phyloP scores from a whole-genome alignment of 2,797 vertebrate species.

The Sparidentex hasta region DNA sequence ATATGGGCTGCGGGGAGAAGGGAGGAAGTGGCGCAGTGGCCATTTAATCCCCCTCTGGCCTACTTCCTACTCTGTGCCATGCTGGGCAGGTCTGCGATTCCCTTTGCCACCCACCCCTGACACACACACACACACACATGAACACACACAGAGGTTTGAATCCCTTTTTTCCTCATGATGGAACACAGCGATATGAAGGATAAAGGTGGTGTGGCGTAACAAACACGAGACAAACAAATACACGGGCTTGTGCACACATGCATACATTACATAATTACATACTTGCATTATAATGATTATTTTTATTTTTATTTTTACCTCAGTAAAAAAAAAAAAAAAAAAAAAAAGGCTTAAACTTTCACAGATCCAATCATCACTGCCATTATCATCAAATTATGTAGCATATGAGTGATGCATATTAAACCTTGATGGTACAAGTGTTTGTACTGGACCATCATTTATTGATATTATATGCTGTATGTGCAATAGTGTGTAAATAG shows the following conservation, averaged over 20 bases:
- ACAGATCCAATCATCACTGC: neutral
- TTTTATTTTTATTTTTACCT: neutral
- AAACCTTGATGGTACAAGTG: neutral
- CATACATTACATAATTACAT: neutral
- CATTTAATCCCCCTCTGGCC: constrained; percentile 80
- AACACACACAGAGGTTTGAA: neutral
- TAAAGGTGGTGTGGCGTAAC: neutral
- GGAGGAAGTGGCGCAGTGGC: constrained; percentile 63
- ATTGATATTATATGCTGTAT: neutral
- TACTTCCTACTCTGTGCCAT: constrained; percentile 77
- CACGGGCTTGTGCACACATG: neutral
- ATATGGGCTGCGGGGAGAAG: constrained; percentile 53
- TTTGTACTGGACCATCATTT: neutral
- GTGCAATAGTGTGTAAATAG: neutral
- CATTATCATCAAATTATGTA: neutral
- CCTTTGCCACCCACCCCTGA: constrained; percentile 21
- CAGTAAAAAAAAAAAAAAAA: no score
- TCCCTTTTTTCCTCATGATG: neutral
- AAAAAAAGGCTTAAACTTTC: neutral
- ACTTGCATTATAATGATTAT: neutral
- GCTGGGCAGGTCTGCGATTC: constrained; percentile 58
- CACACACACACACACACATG: constrained; percentile 11
- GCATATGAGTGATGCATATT: neutral
- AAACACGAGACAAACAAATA: neutral
- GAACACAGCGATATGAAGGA: neutral